Conservation (phyloP, 2,113 vertebrate species). For the Gymnorhina tibicen region DNA sequence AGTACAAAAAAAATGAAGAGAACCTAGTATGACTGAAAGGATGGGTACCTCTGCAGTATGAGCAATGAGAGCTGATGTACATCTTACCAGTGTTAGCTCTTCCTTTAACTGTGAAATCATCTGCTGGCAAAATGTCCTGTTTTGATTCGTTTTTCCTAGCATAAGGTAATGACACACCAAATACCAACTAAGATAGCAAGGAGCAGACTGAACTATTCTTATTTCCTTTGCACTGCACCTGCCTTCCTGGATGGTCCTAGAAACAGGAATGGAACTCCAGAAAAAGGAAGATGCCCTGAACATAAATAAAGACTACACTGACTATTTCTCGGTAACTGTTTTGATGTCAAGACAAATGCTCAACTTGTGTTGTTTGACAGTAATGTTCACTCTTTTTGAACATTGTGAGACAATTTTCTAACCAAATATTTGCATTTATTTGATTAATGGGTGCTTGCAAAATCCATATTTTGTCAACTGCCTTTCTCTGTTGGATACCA, state of each 20-base stretch:
- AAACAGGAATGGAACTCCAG: background rate
- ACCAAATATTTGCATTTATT: background rate
- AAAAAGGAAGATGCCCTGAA: background rate
- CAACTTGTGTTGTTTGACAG: background rate
- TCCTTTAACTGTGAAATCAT: background rate
- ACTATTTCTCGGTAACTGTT: background rate
- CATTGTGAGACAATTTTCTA: background rate
- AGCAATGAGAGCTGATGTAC: background rate
- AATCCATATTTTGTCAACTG: background rate
- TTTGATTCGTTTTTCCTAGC: background rate
- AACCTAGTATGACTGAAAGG: background rate
- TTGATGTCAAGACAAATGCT: background rate
- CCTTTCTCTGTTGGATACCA: background rate
- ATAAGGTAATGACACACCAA: background rate
- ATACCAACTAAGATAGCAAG: background rate
- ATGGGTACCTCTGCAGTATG: background rate
- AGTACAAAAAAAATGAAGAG: background rate
- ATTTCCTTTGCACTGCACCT: background rate
- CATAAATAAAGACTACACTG: background rate
- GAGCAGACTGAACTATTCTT: background rate
- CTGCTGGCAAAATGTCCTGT: background rate
- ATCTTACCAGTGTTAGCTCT: background rate
- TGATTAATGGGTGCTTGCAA: background rate
- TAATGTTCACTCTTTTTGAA: background rate
- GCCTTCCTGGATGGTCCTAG: background rate